Base-by-base conservation (phyloP, 2,888 invertebrate species). In the Pachymerium ferrugineum region DNA sequence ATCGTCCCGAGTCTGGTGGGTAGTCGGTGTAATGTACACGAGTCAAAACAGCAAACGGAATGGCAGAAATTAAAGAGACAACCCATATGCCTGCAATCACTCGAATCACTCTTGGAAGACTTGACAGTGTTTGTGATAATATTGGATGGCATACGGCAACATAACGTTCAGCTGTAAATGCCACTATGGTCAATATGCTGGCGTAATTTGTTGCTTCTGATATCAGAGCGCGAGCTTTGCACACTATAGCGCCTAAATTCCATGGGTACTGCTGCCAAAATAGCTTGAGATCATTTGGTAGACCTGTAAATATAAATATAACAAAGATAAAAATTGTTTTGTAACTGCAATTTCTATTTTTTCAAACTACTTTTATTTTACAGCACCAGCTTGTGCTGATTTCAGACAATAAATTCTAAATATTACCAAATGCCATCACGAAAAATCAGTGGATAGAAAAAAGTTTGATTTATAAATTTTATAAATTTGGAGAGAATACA, bases 191-290 rank as follows among this genome's bases (percentile, higher is more conserved):
- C 80, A 95, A 84, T 70, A 94, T 92, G 0, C 94, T 94, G 0
- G 93, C 93, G 83, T 94, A 94, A 0, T 74, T 74, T 14, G 73
- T 74, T 29, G 68, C 75, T 86, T 93, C 93, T 0, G 93, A 93
- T 75, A 92, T 87, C 72, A 92, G 87, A 0, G 92, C 92, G 69
- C 94, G 85, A 31, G 90, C 84, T 83, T 93, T 91, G 84, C 95
- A 95, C 80, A 93, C 89, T 0, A 86, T 86, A 75, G 89, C 86
- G 0, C 94, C 94, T 74, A 94, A 86, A 74, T 88, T 86, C 88
- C 91, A 93, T 0, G 93, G 93, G 83, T 93, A 93, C 82, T 92
- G 92, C 81, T 93, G 91, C 93, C 93, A 93, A 80, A 90, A 91
- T 1, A 90, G 85, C 29, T 90, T 88, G 70, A 94, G 85, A 81